Conservation (phyloP, 2,888 invertebrate species). For the Acleris laterana region DNA sequence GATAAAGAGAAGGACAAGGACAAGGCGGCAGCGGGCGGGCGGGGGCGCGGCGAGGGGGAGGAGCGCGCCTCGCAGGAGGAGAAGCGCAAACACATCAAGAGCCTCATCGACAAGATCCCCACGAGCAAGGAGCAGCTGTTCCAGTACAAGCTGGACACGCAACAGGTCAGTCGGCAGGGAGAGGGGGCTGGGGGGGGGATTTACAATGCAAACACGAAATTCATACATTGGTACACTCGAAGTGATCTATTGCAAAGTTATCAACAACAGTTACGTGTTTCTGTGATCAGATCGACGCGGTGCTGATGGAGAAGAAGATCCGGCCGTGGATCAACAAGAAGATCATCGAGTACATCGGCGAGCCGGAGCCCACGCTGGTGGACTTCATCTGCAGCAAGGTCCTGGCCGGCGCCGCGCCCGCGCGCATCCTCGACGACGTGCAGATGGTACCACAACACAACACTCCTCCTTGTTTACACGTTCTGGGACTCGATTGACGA, state of each 20-base stretch:
- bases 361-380: slow-evolving; percentile 98
- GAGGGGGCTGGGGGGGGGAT: too few relatives aligned
- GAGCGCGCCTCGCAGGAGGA: slow-evolving; percentile 93
- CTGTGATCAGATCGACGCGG: slow-evolving; percentile 85
- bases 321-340: slow-evolving; percentile 99
- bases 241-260: too few relatives aligned
- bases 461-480: background rate
- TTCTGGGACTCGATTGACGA: too few relatives aligned
- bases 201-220: too few relatives aligned
- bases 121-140: slow-evolving; percentile 98
- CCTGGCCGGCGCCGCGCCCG: slow-evolving; percentile 95
- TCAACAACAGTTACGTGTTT: slow-evolving; percentile 42
- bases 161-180: slow-evolving; percentile 86
- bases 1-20: slow-evolving; percentile 53
- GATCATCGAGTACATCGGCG: slow-evolving; percentile 99
- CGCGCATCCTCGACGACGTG: slow-evolving; percentile 98
- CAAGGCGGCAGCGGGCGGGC: slow-evolving; percentile 59
- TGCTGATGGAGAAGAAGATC: slow-evolving; percentile 97
- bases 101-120: slow-evolving; percentile 98
- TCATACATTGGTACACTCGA: too few relatives aligned
- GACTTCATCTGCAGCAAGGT: slow-evolving; percentile 99
- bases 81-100: slow-evolving; percentile 97
- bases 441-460: slow-evolving; percentile 1
- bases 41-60: slow-evolving; percentile 59
- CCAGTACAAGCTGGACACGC: slow-evolving; percentile 95